Evolutionary conservation across 2,797 vertebrate species (phyloP).

Genomic region (Siniperca undulata): DNA sequence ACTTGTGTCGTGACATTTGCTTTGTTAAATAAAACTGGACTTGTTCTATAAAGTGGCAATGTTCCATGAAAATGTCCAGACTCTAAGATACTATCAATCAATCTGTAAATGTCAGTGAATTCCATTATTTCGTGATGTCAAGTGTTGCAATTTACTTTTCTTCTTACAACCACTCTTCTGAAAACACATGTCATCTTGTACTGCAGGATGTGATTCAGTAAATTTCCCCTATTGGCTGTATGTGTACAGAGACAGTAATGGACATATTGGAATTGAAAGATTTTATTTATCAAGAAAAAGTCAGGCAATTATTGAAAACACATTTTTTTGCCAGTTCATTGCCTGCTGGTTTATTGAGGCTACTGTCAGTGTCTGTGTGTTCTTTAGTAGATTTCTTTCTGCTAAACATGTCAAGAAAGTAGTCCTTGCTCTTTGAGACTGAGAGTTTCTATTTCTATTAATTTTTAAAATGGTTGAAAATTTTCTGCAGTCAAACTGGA

Average conservation of each 20-base stretch:
- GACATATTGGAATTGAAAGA: conserved; percentile 3
- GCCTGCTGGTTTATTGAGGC: conserved; percentile 14
- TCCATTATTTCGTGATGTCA: conserved; percentile 37
- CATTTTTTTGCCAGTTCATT: background rate
- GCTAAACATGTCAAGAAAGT: background rate
- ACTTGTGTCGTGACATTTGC: conserved; percentile 14
- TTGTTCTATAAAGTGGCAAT: conserved; percentile 9
- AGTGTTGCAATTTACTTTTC: conserved; percentile 28
- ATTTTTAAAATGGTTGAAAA: background rate
- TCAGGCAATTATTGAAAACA: conserved; percentile 45
- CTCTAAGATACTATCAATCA: conserved; percentile 35
- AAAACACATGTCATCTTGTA: background rate
- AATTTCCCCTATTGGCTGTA: background rate
- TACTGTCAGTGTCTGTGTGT: background rate
- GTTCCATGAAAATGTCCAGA: conserved; percentile 34
- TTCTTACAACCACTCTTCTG: background rate
- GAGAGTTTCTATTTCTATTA: background rate
- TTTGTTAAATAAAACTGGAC: conserved; percentile 37
- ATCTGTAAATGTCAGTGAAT: conserved; percentile 54
- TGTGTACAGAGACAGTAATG: background rate
- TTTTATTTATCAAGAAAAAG: conserved; percentile 30
- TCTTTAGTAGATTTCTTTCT: conserved; percentile 16
- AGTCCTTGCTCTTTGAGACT: background rate
- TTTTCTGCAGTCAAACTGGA: background rate
- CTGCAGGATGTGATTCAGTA: conserved; percentile 8